Evolutionary conservation across 92 coral and sea anemone genomes (phyloP).

Genomic region (Porites rus): DNA sequence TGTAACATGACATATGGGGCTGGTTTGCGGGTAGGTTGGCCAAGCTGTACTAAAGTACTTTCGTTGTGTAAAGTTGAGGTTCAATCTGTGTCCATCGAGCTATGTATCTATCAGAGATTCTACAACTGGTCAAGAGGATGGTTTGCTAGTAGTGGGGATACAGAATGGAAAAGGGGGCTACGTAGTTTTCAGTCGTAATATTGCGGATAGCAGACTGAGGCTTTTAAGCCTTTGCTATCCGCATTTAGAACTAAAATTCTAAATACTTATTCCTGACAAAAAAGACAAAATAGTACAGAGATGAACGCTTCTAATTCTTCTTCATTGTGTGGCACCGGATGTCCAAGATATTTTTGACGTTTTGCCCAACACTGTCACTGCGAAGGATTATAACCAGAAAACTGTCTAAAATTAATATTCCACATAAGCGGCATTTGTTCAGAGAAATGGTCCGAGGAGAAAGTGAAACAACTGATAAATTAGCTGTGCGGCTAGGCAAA

Average conservation of each 20-base stretch:
- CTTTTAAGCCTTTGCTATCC: too few species aligned
- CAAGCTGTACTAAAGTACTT: too few species aligned
- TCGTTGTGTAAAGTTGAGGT: too few species aligned
- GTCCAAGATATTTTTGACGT: constrained; percentile 32
- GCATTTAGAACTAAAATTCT: too few species aligned
- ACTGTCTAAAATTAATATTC: constrained; percentile 21
- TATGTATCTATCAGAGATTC: too few species aligned
- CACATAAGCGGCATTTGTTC: constrained; percentile 32
- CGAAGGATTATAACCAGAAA: constrained; percentile 38
- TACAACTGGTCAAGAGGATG: neutral
- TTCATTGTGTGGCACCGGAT: constrained; percentile 35
- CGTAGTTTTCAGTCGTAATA: neutral
- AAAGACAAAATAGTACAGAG: neutral
- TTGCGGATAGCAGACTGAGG: neutral
- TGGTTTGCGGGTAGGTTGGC: too few species aligned
- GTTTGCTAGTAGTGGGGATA: neutral
- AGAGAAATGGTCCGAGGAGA: neutral
- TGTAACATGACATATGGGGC: too few species aligned
- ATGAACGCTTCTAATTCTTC: constrained; percentile 12
- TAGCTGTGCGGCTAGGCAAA: neutral
- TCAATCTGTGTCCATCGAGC: too few species aligned
- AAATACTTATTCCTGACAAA: neutral
- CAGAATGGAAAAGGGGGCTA: neutral
- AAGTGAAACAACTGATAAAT: neutral
- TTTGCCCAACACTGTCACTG: neutral